phyloP scores from a whole-genome alignment of 2,797 vertebrate species.

The Hafferia zeledoni region DNA sequence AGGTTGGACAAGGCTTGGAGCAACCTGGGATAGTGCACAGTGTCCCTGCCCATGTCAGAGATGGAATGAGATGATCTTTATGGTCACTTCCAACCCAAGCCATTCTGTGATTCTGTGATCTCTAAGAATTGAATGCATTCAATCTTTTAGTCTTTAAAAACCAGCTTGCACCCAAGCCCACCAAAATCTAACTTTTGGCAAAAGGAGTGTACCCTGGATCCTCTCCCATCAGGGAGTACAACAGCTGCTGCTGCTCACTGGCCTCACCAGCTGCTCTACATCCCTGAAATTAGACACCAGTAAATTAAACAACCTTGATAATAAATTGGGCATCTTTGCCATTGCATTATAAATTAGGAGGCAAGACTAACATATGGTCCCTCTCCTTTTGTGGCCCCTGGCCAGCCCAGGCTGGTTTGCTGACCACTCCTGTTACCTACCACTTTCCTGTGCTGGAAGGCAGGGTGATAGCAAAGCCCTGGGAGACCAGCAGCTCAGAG shows the following conservation, averaged over 20 bases:
- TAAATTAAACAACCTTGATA: background rate
- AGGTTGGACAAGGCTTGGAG: background rate
- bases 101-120: background rate
- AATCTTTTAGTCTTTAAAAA: background rate
- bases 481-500: background rate
- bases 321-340: background rate
- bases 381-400: background rate
- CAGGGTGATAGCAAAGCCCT: background rate
- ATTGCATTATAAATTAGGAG: background rate
- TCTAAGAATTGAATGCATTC: background rate
- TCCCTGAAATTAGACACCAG: background rate
- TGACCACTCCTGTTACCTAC: background rate
- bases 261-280: background rate
- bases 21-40: background rate
- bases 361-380: accelerated
- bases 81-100: background rate
- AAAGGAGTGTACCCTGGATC: accelerated
- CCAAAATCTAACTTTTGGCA: background rate
- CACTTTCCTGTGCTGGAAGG: background rate
- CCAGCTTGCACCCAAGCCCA: background rate
- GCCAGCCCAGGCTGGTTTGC: background rate
- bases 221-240: accelerated
- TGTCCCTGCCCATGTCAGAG: background rate
- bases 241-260: background rate
- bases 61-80: background rate